Evolutionary conservation across 2,113 vertebrate genomes (phyloP).

Genomic region (Brachionichthys hirsutus): DNA sequence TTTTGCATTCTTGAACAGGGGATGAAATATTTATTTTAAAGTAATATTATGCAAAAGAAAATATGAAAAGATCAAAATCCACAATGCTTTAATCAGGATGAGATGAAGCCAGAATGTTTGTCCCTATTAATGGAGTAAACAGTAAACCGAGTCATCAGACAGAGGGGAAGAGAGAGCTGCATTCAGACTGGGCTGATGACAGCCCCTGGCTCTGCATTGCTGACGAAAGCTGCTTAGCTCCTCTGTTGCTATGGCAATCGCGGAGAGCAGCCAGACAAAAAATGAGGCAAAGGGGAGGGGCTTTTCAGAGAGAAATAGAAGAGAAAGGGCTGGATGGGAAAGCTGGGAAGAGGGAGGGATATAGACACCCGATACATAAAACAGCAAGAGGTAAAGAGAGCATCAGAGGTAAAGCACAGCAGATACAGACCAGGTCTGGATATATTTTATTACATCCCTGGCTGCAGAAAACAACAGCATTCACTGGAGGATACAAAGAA

Average conservation of each 20-base stretch:
- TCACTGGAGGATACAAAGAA: conserved; percentile 38
- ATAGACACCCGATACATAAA: conserved; percentile 77
- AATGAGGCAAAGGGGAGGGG: conserved; percentile 82
- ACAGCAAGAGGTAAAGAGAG: conserved; percentile 30
- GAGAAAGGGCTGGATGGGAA: conserved; percentile 79
- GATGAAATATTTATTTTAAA: too few species aligned
- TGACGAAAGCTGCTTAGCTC: conserved; percentile 87
- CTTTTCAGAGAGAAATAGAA: conserved; percentile 83
- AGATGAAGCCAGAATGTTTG: conserved; percentile 41
- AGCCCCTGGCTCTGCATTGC: conserved; percentile 84
- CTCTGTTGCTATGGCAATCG: conserved; percentile 92
- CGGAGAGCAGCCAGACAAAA: conserved; percentile 79
- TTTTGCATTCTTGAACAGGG: background rate
- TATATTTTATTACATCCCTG: conserved; percentile 40
- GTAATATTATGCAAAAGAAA: too few species aligned
- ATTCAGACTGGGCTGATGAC: conserved; percentile 77
- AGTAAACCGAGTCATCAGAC: conserved; percentile 72
- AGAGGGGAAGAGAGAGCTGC: conserved; percentile 50
- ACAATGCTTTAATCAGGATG: conserved; percentile 22
- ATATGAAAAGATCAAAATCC: background rate
- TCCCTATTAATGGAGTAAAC: conserved; percentile 57
- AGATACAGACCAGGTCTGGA: conserved; percentile 38
- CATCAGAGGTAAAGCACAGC: conserved; percentile 39
- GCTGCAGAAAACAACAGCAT: conserved; percentile 40
- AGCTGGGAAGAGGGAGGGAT: conserved; percentile 69